These are phyloP conservation scores for Jordanella pulchra DNA, from an alignment of 2,797 vertebrate genomes.

Conservation along the genomic window DNA sequence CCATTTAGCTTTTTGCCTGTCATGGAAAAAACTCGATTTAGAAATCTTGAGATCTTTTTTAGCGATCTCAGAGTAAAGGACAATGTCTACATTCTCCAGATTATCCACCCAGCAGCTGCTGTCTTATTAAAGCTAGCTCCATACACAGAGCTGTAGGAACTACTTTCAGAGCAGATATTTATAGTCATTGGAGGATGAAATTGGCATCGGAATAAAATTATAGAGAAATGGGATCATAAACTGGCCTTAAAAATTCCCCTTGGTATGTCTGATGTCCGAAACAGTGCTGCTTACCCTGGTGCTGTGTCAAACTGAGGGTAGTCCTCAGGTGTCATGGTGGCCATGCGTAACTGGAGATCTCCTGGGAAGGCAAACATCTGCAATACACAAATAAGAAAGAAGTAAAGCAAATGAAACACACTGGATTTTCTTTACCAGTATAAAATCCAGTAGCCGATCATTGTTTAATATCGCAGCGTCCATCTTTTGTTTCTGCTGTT, in stretches of 20 bases:
- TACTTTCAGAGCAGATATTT: background rate
- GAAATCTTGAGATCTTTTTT: background rate
- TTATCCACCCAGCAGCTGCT: background rate
- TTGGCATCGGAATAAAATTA: too few species aligned
- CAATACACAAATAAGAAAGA: constrained; percentile 54
- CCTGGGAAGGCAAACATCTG: constrained; percentile 91
- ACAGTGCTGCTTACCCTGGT: constrained; percentile 84
- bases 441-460: background rate
- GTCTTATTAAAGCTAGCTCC: background rate
- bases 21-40: background rate
- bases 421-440: background rate
- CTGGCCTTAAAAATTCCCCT: background rate
- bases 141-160: background rate
- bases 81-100: background rate
- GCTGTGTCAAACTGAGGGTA: constrained; percentile 91
- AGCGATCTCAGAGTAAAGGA: background rate
- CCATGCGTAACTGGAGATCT: constrained; percentile 95
- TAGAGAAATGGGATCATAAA: background rate
- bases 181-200: background rate
- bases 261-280: constrained; percentile 6
- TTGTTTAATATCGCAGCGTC: background rate
- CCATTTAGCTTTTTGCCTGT: too few species aligned
- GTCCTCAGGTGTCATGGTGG: constrained; percentile 89
- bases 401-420: constrained; percentile 28
- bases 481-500: constrained; percentile 9